Base-by-base conservation (phyloP, 2,113 vertebrate species). In the Raja brachyura region DNA sequence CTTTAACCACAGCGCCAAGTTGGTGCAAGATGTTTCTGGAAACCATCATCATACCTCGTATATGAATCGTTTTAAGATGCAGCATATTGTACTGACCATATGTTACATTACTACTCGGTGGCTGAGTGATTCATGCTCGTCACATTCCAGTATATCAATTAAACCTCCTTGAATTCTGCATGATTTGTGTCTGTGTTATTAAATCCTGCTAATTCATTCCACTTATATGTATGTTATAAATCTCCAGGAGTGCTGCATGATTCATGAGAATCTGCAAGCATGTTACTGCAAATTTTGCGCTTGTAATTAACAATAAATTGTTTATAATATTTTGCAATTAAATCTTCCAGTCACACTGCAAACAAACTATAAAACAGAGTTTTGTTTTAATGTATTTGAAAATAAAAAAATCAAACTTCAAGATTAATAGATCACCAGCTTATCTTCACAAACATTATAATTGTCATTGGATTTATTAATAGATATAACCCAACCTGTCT, bases 291-390 rank as follows among this genome's bases (percentile, higher is more conserved):
- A 98, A 98, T 98, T 98, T 98, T 98, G 97, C 98, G 97, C 97
- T 97, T 97, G 97, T 98, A 99, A 99, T 99, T 98, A 99, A 98
- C 97, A 98, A 97, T 98, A 98, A 98, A 98, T 98, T 98, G 98
- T 98, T 99, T 97, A 98, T 98, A 98, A 97, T 97, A 97, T 97
- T 94, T 96, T 95, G 96, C 97, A 97, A 98, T 98, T 73, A 97
- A 98, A 98, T 98, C 97, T 98, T 97, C 97, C 97, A 97, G 97
- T 98, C 97, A 97, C 96, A 97, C 97, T 96, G 96, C 97, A 97
- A 97, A 98, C 97, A 97, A 97, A 97, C 96, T 97, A 96, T 96
- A 96, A 97, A 96, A 97, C 96, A 96, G 68, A 92, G 90, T 25
- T 92, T 92, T 74, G 90, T 73, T 92, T 92, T 92, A 92, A 92